Evolutionary conservation across 2,888 invertebrate genomes (phyloP).

Genomic region (Meloe dianella): DNA sequence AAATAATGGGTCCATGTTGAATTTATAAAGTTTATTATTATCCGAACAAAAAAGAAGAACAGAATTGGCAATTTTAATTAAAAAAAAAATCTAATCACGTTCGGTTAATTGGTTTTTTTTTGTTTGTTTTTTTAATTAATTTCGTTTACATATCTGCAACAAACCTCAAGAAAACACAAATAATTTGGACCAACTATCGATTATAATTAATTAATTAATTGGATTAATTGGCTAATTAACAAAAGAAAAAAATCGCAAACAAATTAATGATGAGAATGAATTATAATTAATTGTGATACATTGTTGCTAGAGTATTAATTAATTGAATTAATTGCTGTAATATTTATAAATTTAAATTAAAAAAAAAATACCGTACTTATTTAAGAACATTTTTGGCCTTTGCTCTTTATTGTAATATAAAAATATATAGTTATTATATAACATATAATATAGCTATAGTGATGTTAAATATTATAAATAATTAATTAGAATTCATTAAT

Average conservation of each 20-base stretch:
- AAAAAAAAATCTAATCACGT: too few relatives aligned
- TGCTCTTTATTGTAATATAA: constrained; percentile 29
- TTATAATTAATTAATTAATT: constrained; percentile 15
- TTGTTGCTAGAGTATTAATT: constrained; percentile 26
- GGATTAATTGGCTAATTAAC: too few relatives aligned
- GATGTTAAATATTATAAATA: not conserved
- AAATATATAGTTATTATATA: not conserved
- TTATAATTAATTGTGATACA: constrained; percentile 33
- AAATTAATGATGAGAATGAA: constrained; percentile 13
- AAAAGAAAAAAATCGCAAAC: too few relatives aligned
- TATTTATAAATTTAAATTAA: constrained; percentile 11
- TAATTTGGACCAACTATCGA: constrained; percentile 23
- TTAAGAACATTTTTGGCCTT: constrained; percentile 33
- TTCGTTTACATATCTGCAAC: not conserved
- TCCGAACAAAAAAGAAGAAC: not conserved
- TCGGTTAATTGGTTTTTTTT: too few relatives aligned
- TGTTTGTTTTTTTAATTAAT: not conserved
- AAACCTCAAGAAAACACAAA: not conserved
- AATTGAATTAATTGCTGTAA: constrained; percentile 22
- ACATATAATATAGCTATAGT: not conserved
- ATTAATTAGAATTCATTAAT: constrained; percentile 2
- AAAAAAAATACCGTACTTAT: not conserved
- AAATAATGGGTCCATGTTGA: constrained; percentile 34
- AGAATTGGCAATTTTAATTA: constrained; percentile 11
- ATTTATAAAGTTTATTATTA: constrained; percentile 32